Base-by-base conservation (phyloP, 2,113 vertebrate genomes). In the Eurypyga helias region DNA sequence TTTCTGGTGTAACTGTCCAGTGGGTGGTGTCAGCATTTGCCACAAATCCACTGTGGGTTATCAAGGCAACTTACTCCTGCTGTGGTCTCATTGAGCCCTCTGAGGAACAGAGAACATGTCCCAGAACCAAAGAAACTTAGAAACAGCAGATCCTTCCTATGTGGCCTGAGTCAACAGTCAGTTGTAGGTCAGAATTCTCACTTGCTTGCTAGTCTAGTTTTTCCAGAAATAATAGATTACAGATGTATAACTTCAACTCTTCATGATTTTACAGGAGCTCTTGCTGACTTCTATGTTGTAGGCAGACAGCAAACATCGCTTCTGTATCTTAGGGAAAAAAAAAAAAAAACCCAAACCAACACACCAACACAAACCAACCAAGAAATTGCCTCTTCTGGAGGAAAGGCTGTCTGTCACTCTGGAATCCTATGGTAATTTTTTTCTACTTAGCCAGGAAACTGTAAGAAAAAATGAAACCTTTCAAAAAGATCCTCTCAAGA, bases 261-360 rank as follows among this genome's bases (percentile, higher is more conserved):
- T 87, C 24, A 34, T 1, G 6, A 19, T 71, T 94, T 82, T 79
- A 31, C 34, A 33, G 13, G 7, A 43, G 7, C 12, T 83, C 58
- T 33, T 90, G 11, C 51, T 4, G 5, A 33, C 13, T 70, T 10
- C 36, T 28, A 0, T 2, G 0, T 36, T 88, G 38, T 55, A 64
- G 51, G 23, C 4, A 8, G 34, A 60, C 26, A 67, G 34, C 23
- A 77, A 83, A 48, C 9, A 18, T 23, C 72, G 8, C 7, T 82
- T 87, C 13, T 67, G 3, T 52, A 11, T 52, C 29, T 83, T 58
- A 64, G 7, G 49, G 16, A 45, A 45, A 45, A 43, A 43, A 49
- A 6, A 54, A 48, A 31, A 52, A 48, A 34, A 29, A 19, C 0
- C 0, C 7, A 34, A 33, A 66, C n/a, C n/a, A n/a, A n/a, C n/a